These are phyloP conservation scores for Halictus quadricinctus DNA, from an alignment of 2,888 invertebrate species.

Conservation along the genomic window DNA sequence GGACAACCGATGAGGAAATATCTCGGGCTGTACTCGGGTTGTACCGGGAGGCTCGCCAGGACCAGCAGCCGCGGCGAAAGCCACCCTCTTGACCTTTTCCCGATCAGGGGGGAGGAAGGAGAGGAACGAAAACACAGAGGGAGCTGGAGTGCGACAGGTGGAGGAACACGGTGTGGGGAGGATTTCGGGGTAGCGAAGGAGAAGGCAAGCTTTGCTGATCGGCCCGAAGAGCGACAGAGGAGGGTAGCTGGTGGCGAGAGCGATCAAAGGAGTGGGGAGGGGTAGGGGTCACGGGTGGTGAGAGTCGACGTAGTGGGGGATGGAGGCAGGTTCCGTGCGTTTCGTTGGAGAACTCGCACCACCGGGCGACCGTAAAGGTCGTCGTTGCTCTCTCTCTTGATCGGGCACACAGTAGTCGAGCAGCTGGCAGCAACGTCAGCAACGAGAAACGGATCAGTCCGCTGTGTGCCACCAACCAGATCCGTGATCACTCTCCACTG, in stretches of 20 bases:
- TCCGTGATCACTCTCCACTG: conserved; percentile 16
- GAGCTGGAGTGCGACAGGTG: conserved; percentile 54
- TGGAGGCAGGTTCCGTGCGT: conserved; percentile 51
- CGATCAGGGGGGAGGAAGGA: conserved; percentile 22
- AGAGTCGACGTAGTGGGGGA: conserved; percentile 32
- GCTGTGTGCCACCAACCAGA: conserved; percentile 50
- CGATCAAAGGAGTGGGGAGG: conserved; percentile 1
- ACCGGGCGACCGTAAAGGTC: conserved; percentile 67
- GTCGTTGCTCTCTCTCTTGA: conserved; percentile 51
- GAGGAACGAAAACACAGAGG: conserved; percentile 51
- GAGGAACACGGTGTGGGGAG: conserved; percentile 30
- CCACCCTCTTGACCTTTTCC: conserved; percentile 32
- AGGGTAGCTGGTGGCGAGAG: conserved; percentile 16
- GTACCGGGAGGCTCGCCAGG: conserved; percentile 41
- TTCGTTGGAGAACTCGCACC: conserved; percentile 66
- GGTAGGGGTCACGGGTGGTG: conserved; percentile 25
- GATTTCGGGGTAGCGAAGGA: conserved; percentile 44
- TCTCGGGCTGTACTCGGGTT: neutral
- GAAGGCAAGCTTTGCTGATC: conserved; percentile 14
- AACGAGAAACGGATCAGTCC: conserved; percentile 53
- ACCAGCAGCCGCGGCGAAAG: conserved; percentile 24
- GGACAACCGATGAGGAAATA: neutral
- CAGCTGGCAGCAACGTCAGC: conserved; percentile 68
- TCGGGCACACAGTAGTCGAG: conserved; percentile 52
- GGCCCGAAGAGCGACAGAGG: conserved; percentile 25